Evolutionary conservation across 2,113 vertebrate species (phyloP), one percentile per base, ranked within the genome.

Genomic region (Alethe diademata): DNA sequence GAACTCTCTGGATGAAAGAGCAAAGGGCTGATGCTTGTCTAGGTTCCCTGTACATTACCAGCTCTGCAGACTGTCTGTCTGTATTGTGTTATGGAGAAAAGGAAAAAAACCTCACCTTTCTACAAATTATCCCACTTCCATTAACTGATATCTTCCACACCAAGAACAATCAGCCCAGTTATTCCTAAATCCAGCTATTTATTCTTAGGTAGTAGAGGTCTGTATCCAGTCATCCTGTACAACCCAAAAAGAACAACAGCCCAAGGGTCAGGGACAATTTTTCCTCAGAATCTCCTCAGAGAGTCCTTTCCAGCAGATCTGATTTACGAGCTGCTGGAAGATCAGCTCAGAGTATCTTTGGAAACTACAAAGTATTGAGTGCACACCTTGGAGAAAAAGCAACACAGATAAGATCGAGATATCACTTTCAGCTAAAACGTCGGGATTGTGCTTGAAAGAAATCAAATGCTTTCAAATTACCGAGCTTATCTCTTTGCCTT

Each of bases 401-500:
- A 74, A 24, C 26, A 6, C 50, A 90, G 97, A 96, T 96, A 94
- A 80, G 35, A 96, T 96, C 29, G 0, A 78, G 50, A 3, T 95
- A 96, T 95, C 72, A 0, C 72, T 96, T 96, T 90, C 93, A 53
- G 65, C 75, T 94, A 57, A 91, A 93, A 86, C 1, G 1, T 13
- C 75, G 64, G 83, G 67, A 95, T 62, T 94, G 71, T 88, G 80
- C 92, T 94, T n/a, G 54, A 72, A 84, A 91, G 83, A 92, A 96
- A 96, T 33, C 78, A 96, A 90, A 91, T 38, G 72, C 69, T 69
- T 93, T 90, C 43, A 79, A 78, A 90, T 93, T 48, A 71, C 66
- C 54, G n/a, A 84, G 66, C 72, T 96, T 95, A 96, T 97, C 94
- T 96, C 88, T 86, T 61, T 42, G 75, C 72, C 91, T 86, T 80